phyloP scores from a whole-genome alignment of 1,140 invertebrate species.

The Zaprionus capensis region DNA sequence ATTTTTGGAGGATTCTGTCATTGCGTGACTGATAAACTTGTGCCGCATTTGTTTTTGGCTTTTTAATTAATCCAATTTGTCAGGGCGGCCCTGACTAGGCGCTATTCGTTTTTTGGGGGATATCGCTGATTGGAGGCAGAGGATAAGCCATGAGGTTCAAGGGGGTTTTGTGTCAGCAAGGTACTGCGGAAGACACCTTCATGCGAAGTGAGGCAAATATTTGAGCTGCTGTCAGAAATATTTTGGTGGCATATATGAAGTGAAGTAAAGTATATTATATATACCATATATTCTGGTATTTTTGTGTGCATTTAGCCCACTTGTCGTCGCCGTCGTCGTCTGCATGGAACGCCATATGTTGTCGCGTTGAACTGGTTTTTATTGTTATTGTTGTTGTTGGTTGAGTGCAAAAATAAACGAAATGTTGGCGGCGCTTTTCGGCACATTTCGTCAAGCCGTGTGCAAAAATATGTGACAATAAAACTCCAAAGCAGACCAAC shows the following conservation, averaged over 20 bases:
- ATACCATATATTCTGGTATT: conserved; percentile 11
- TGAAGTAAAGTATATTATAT: neutral
- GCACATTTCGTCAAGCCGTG: conserved; percentile 71
- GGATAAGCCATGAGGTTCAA: neutral
- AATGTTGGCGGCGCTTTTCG: conserved; percentile 59
- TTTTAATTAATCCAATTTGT: conserved; percentile 69
- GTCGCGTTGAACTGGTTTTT: conserved; percentile 63
- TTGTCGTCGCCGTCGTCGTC: conserved; percentile 25
- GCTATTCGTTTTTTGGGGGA: conserved; percentile 25
- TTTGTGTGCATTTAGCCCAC: conserved; percentile 35
- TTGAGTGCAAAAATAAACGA: conserved; percentile 68
- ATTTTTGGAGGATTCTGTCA: conserved; percentile 32
- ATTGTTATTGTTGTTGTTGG: conserved; percentile 13
- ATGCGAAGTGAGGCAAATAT: conserved; percentile 23
- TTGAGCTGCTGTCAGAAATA: conserved; percentile 10
- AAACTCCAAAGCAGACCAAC: conserved; percentile 47
- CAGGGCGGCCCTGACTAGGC: conserved; percentile 24
- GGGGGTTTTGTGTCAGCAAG: neutral
- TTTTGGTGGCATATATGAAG: neutral
- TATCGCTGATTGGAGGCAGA: neutral
- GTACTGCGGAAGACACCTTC: conserved; percentile 2
- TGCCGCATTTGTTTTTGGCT: conserved; percentile 27
- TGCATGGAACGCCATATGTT: conserved; percentile 66
- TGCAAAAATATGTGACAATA: conserved; percentile 60
- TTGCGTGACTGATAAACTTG: conserved; percentile 68